phyloP scores from a whole-genome alignment of 2,113 vertebrate species.

The Brevimyrus niger region DNA sequence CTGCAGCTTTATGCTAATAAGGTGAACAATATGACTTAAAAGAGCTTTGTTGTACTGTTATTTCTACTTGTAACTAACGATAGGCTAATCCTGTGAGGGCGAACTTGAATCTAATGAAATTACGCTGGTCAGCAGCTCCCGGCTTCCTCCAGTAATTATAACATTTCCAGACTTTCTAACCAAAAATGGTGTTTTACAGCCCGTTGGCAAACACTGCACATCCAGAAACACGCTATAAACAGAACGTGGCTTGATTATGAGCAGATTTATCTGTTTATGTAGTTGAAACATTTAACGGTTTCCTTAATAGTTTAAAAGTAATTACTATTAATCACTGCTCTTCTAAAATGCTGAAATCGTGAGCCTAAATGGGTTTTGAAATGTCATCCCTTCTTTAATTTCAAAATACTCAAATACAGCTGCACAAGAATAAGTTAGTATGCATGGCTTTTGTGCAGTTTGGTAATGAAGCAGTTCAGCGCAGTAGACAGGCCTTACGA shows the following conservation, averaged over 20 bases:
- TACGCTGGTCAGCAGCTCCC: not conserved
- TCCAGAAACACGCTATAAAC: not conserved
- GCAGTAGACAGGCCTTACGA: not conserved
- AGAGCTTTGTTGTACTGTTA: slow-evolving; percentile 67
- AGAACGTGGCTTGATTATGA: not conserved
- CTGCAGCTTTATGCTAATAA: slow-evolving; percentile 95
- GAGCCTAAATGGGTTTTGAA: not conserved
- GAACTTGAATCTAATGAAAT: slow-evolving; percentile 28
- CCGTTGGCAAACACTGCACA: not conserved
- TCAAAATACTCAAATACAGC: not conserved
- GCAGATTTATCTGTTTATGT: not conserved
- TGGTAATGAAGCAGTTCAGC: not conserved
- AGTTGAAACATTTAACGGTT: not conserved
- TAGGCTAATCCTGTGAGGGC: slow-evolving; percentile 61
- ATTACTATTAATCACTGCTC: not conserved
- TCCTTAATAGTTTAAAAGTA: not conserved
- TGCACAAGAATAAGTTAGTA: not conserved
- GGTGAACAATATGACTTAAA: slow-evolving; percentile 71
- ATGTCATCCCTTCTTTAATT: not conserved
- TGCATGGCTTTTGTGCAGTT: not conserved
- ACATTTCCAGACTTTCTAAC: not conserved
- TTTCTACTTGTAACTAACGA: slow-evolving; percentile 63
- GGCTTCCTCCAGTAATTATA: not conserved
- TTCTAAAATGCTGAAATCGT: not conserved
- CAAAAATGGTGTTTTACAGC: not conserved